Evolutionary conservation across 2,888 invertebrate genomes (phyloP).

Genomic region (Stictocephala bisonia): DNA sequence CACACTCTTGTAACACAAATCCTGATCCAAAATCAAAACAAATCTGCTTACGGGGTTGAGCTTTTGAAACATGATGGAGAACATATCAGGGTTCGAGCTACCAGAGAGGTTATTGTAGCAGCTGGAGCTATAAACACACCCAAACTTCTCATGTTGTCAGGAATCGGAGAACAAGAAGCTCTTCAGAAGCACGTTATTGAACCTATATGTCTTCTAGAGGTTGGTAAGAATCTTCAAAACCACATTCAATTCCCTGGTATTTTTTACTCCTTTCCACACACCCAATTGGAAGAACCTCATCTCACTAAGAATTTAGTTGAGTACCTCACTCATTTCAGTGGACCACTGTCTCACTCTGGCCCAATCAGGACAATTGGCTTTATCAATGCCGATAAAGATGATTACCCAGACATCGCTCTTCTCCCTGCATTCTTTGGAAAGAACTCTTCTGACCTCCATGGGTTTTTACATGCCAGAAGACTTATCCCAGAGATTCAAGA

Average conservation of each 20-base stretch:
- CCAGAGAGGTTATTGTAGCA: constrained; percentile 18
- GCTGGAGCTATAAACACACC: constrained; percentile 38
- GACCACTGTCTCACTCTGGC: constrained; percentile 28
- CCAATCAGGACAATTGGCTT: constrained; percentile 26
- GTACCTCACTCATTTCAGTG: constrained; percentile 21
- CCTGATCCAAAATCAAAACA: constrained; percentile 19
- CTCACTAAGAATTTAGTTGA: neutral
- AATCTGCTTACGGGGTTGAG: constrained; percentile 28
- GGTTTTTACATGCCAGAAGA: constrained; percentile 1
- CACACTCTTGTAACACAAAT: constrained; percentile 19
- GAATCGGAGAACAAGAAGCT: constrained; percentile 32
- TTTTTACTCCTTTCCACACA: constrained; percentile 20
- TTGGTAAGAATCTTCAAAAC: constrained; percentile 32
- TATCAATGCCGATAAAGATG: constrained; percentile 14
- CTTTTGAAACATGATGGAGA: neutral
- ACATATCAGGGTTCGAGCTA: constrained; percentile 17
- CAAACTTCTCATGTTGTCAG: constrained; percentile 23
- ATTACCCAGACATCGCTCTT: constrained; percentile 12
- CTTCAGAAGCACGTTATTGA: constrained; percentile 26
- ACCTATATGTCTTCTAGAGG: constrained; percentile 22
- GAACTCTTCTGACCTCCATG: constrained; percentile 20
- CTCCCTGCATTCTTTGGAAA: constrained; percentile 17
- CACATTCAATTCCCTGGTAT: constrained; percentile 21
- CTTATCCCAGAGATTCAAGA: constrained; percentile 23
- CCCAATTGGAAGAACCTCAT: constrained; percentile 10